Percentiles rank a stretch among this genome's conserved stretches.
phyloP scores from a whole-genome alignment of 2,888 invertebrate species.

The Papilio elwesi region DNA sequence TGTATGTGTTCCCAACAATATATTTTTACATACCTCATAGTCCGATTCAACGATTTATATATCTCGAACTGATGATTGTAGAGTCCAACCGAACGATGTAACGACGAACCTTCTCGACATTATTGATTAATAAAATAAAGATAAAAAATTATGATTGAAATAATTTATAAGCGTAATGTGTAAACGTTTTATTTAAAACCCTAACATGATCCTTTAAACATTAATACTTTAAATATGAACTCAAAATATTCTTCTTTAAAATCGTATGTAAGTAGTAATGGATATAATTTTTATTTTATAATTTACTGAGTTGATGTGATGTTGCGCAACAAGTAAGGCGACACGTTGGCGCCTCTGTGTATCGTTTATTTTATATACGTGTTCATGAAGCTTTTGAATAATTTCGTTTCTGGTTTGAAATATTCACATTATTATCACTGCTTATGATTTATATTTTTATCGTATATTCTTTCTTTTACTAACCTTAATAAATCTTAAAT shows the following conservation, averaged over 20 bases:
- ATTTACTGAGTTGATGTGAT: constrained; percentile 53
- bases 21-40: too few relatives aligned
- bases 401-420: constrained; percentile 1
- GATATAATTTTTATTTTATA: constrained; percentile 57
- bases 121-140: too few relatives aligned
- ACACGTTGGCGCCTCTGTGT: constrained; percentile 64
- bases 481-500: background rate
- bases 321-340: constrained; percentile 77
- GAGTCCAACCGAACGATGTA: too few relatives aligned
- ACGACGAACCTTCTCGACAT: too few relatives aligned
- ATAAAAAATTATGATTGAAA: too few relatives aligned
- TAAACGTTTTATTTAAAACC: too few relatives aligned
- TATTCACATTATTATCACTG: background rate
- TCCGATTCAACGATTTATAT: too few relatives aligned
- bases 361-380: constrained; percentile 9
- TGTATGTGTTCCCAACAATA: too few relatives aligned
- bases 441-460: background rate
- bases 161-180: too few relatives aligned
- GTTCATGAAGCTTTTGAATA: constrained; percentile 8
- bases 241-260: background rate
- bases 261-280: constrained; percentile 30
- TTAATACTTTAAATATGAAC: background rate
- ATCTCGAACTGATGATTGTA: too few relatives aligned
- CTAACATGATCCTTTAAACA: too few relatives aligned
- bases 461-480: background rate